Base-by-base conservation (phyloP, 2,113 vertebrate genomes). In the Gambusia holbrooki region DNA sequence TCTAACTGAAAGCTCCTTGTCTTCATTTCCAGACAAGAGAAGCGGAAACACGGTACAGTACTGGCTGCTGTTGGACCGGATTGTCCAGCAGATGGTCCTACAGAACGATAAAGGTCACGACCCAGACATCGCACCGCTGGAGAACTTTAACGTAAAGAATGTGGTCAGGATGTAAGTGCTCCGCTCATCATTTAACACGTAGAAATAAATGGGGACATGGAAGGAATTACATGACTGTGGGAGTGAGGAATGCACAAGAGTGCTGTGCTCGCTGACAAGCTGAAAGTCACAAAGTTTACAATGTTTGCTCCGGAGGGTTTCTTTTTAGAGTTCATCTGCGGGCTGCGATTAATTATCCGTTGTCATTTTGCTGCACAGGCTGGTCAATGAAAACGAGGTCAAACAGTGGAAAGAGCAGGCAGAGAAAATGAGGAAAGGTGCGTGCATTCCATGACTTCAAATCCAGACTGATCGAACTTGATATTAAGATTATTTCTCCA, bases 381-480 rank as follows among this genome's bases (percentile, higher is more conserved):
- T 99, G 88, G 98, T 99, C 78, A 99, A 99, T 89, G 98, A 99
- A 93, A 99, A 99, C 77, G 98, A 99, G 95, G 98, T 99, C 63
- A 99, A 99, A 71, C 97, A 98, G 87, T 99, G 98, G 98, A 99
- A 99, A 93, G 98, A 99, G 69, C 98, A 99, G 93, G 98, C 98
- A 13, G 98, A 99, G 90, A 99, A 98, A 92, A 99, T 98, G 98
- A 94, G 98, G 81, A 99, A 98, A 97, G 98, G 98, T 95, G 69
- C 14, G 90, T 74, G 35, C 11, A 64, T 30, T 45, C 14, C 8
- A n/a, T 22, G 17, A 25, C 22, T 9, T 25, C 17, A 25, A 58
- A 58, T 58, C 7, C 8, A 6, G 51, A n/a, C 11, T n/a, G 22
- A n/a, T 3, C 10, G 5, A 58, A n/a, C 51, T 58, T 10, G 51